Evolutionary conservation across 2,113 vertebrate species (phyloP).

Genomic region (Psammodynastes pulverulentus): DNA sequence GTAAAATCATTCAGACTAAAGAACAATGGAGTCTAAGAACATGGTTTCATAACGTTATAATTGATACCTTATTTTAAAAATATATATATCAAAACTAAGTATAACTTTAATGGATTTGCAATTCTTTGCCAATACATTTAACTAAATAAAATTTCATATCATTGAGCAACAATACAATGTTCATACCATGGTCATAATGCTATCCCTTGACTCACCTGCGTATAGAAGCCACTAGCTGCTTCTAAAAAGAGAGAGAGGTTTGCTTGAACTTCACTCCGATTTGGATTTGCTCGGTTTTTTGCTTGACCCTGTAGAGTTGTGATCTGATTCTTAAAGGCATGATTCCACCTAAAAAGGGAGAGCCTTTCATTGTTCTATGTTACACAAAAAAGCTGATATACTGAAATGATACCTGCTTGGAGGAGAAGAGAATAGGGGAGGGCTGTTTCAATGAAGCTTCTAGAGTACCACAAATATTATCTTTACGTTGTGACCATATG

Average conservation of each 20-base stretch:
- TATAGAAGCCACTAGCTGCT: slow-evolving; percentile 99
- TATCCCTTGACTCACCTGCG: slow-evolving; percentile 80
- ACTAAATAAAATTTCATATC: not conserved
- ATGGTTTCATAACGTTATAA: not conserved
- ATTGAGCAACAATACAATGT: not conserved
- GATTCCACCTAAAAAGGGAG: slow-evolving; percentile 89
- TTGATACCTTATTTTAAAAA: not conserved
- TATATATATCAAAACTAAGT: not conserved
- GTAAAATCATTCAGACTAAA: not conserved
- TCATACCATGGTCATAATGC: not conserved
- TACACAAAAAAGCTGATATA: slow-evolving; percentile 53
- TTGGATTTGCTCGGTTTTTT: slow-evolving; percentile 98
- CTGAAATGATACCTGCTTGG: slow-evolving; percentile 43
- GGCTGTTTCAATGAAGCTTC: not conserved
- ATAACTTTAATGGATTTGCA: not conserved
- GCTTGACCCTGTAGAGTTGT: slow-evolving; percentile 98
- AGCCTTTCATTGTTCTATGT: slow-evolving; percentile 49
- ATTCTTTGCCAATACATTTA: not conserved
- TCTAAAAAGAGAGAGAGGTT: slow-evolving; percentile 97
- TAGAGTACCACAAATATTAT: not conserved
- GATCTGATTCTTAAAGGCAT: slow-evolving; percentile 99
- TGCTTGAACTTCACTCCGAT: slow-evolving; percentile 96
- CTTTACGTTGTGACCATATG: slow-evolving; percentile 30
- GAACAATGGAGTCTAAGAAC: not conserved
- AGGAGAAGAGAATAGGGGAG: slow-evolving; percentile 49